Percentiles rank a stretch among this genome's conserved stretches.
These are phyloP conservation scores for Noctua comes DNA, from an alignment of 2,888 invertebrate genomes.

Conservation along the genomic window DNA sequence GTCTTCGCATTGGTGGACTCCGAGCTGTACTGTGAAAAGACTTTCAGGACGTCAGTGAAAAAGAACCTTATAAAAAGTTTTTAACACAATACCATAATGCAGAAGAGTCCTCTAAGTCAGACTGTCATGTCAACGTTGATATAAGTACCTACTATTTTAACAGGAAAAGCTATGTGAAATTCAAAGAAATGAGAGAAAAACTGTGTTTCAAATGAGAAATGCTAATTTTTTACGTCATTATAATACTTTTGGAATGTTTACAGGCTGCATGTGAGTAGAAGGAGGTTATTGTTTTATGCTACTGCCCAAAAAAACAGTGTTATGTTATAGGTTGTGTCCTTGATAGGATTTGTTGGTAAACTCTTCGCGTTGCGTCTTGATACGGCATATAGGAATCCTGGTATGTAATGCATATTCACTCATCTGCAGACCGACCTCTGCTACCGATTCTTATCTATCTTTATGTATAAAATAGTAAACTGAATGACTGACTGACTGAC, in stretches of 20 bases:
- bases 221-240: conserved; percentile 58
- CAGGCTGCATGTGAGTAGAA: conserved; percentile 61
- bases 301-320: neutral
- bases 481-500: no score
- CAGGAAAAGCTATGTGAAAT: conserved; percentile 42
- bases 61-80: conserved; percentile 3
- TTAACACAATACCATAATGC: conserved; percentile 1
- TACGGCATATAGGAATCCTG: no score
- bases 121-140: conserved; percentile 38
- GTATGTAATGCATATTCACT: neutral
- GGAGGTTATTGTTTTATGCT: neutral
- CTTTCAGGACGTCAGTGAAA: neutral
- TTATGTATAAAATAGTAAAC: no score
- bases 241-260: conserved; percentile 56
- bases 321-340: neutral
- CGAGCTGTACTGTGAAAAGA: no score
- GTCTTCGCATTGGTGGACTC: no score
- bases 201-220: conserved; percentile 53
- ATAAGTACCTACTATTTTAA: neutral
- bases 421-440: neutral
- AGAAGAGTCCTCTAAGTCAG: neutral
- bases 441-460: no score
- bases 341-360: neutral
- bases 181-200: conserved; percentile 51
- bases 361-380: neutral